A percentile compares a stretch with the other conserved stretches of the same genome.
phyloP scores from a whole-genome alignment of 2,797 vertebrate species.

The Sebastes cheni region DNA sequence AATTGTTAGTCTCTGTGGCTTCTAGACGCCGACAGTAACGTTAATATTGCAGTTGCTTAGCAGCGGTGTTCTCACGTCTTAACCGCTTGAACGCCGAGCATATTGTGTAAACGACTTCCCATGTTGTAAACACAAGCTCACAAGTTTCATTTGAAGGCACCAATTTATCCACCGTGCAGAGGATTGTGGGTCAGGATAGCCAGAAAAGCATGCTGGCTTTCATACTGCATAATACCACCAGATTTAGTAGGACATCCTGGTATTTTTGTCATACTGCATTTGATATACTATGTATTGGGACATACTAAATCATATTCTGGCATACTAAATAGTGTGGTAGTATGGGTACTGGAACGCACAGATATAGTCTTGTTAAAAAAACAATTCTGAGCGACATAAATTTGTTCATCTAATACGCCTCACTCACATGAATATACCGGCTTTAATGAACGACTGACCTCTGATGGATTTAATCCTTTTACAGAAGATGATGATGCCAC shows the following conservation, averaged over 20 bases:
- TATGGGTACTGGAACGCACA: background rate
- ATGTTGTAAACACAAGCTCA: too few relatives aligned
- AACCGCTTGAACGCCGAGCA: too few relatives aligned
- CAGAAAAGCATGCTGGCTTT: background rate
- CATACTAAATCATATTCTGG: background rate
- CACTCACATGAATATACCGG: background rate
- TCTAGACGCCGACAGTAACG: accelerated
- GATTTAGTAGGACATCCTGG: background rate
- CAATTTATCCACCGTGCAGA: too few relatives aligned
- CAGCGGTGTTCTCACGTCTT: too few relatives aligned
- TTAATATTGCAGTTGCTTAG: too few relatives aligned
- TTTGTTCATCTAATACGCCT: background rate
- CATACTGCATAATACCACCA: accelerated
- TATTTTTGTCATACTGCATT: background rate
- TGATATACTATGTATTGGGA: background rate
- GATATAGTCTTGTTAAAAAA: background rate
- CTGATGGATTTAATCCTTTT: conserved; percentile 8
- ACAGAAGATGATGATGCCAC: conserved; percentile 81
- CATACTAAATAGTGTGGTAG: background rate
- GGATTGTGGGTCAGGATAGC: too few relatives aligned
- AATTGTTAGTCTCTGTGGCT: too few relatives aligned
- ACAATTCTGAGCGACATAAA: background rate
- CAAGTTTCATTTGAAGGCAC: too few relatives aligned
- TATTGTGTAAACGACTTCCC: accelerated
- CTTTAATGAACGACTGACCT: conserved; percentile 3